Percentiles rank a stretch among this genome's conserved stretches.
phyloP scores from a whole-genome alignment of 2,888 invertebrate genomes.

The Cheilosia urbana region DNA sequence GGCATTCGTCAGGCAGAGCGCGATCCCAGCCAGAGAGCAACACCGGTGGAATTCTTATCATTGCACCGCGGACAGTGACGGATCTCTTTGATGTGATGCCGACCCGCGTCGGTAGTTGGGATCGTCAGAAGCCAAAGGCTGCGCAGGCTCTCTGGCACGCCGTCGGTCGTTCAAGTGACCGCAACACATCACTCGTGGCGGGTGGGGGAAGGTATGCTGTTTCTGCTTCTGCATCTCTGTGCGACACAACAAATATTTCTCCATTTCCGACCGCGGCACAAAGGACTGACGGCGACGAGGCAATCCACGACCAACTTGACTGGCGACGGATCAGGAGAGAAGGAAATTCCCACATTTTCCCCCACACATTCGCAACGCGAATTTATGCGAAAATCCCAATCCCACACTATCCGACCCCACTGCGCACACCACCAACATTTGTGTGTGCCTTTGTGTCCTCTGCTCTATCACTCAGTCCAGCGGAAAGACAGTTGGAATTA shows the following conservation, averaged over 20 bases:
- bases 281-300: constrained; percentile 38
- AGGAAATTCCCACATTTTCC: constrained; percentile 75
- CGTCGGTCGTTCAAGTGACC: constrained; percentile 15
- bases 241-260: constrained; percentile 66
- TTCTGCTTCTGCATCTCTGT: constrained; percentile 13
- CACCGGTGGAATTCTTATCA: constrained; percentile 72
- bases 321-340: constrained; percentile 51
- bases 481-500: constrained; percentile 60
- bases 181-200: constrained; percentile 21
- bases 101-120: constrained; percentile 20
- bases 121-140: constrained; percentile 60
- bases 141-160: constrained; percentile 34
- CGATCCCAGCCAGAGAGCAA: constrained; percentile 51
- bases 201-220: constrained; percentile 25
- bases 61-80: constrained; percentile 71
- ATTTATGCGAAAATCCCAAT: constrained; percentile 66
- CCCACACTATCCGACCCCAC: constrained; percentile 52
- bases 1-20: constrained; percentile 51
- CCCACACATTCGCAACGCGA: constrained; percentile 53
- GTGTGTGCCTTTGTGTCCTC: constrained; percentile 43
- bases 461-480: constrained; percentile 49
- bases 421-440: background rate
- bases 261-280: constrained; percentile 66
- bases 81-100: constrained; percentile 72
- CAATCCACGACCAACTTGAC: constrained; percentile 37